Conservation (phyloP, 2,797 vertebrate genomes). For the Scomberomorus guttatus region DNA sequence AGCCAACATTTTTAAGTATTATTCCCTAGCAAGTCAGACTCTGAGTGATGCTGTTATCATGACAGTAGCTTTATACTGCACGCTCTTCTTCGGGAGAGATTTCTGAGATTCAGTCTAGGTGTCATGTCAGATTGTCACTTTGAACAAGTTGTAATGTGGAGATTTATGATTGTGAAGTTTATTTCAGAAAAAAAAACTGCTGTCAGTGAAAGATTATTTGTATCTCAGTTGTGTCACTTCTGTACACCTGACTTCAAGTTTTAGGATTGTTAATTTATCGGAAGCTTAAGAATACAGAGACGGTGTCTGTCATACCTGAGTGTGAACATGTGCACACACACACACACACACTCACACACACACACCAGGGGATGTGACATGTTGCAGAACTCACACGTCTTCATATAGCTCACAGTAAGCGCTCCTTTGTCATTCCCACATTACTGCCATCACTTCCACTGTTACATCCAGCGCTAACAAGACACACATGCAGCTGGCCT, state of each 20-base stretch:
- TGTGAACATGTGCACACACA: background rate
- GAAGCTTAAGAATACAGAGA: background rate
- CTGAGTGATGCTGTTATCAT: background rate
- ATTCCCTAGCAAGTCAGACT: background rate
- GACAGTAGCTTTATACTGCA: background rate
- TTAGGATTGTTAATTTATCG: background rate
- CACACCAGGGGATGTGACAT: conserved; percentile 31
- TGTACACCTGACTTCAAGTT: background rate
- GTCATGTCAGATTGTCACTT: background rate
- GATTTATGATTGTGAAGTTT: no score
- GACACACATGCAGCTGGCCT: conserved; percentile 38
- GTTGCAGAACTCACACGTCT: conserved; percentile 56
- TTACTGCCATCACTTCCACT: conserved; percentile 68
- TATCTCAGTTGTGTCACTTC: background rate
- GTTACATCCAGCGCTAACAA: conserved; percentile 68
- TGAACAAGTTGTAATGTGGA: background rate
- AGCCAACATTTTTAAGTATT: background rate
- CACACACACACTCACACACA: background rate
- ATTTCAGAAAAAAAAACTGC: no score
- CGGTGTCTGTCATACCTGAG: background rate
- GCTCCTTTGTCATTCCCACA: conserved; percentile 72
- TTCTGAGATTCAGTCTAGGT: background rate
- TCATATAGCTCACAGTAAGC: conserved; percentile 70
- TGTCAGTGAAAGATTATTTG: background rate
- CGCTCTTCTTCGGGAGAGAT: no score